Conservation (phyloP, 2,888 invertebrate genomes). For the Tetragonisca angustula region DNA sequence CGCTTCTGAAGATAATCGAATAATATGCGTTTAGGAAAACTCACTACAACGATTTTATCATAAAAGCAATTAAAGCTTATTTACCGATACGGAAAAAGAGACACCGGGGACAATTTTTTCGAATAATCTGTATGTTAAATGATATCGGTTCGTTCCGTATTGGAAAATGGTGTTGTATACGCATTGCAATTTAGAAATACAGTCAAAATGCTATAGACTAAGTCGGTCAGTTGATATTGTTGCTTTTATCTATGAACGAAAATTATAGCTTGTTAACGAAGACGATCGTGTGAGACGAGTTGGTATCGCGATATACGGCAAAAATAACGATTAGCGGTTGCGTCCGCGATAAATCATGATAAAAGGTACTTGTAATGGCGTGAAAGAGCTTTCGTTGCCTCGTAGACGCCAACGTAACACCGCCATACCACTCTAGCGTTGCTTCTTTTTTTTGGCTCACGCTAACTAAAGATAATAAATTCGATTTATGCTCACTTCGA, state of each 20-base stretch:
- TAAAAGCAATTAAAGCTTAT: not conserved
- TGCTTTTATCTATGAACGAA: constrained; percentile 38
- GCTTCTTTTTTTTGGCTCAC: constrained; percentile 13
- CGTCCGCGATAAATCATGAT: constrained; percentile 65
- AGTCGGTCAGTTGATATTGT: not conserved
- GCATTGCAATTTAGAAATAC: constrained; percentile 2
- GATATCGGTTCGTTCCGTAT: not conserved
- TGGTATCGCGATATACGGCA: constrained; percentile 33
- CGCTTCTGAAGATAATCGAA: not conserved
- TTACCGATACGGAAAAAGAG: not conserved
- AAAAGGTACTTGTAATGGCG: constrained; percentile 52
- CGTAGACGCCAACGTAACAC: not conserved
- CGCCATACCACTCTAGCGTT: too few relatives aligned
- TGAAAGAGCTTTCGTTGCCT: constrained; percentile 35
- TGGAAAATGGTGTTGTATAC: not conserved
- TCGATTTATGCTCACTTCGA: constrained; percentile 39
- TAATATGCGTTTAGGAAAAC: not conserved
- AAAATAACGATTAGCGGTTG: constrained; percentile 58
- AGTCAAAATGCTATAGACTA: not conserved
- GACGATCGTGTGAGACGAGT: constrained; percentile 17
- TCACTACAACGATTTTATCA: not conserved
- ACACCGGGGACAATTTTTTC: not conserved
- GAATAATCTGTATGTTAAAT: not conserved
- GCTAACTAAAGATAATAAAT: constrained; percentile 39
- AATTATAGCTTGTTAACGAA: constrained; percentile 46